These are phyloP conservation scores for Naja naja DNA, from an alignment of 2,113 vertebrate species.

Conservation along the genomic window DNA sequence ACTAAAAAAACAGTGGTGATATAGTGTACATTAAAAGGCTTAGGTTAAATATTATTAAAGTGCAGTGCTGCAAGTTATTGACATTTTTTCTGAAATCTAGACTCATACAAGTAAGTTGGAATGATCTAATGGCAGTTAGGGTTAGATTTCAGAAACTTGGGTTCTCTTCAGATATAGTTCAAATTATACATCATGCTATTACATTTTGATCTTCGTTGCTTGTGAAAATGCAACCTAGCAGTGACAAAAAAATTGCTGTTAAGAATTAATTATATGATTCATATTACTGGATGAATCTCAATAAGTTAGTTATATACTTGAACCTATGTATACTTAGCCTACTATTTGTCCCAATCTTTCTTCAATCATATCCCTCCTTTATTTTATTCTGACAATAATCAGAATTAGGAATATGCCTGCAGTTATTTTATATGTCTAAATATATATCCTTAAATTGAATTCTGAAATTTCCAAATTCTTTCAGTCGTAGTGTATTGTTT, in stretches of 20 bases:
- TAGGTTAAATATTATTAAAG: background rate
- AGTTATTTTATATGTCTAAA: background rate
- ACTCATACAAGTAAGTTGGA: background rate
- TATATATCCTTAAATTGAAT: background rate
- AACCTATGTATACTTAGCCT: background rate
- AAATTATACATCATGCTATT: background rate
- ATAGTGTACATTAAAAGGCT: background rate
- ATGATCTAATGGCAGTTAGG: background rate
- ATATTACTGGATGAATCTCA: background rate
- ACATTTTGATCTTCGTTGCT: background rate
- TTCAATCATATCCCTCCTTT: background rate
- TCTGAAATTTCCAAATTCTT: background rate
- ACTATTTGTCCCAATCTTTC: background rate
- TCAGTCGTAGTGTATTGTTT: background rate
- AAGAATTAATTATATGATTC: background rate
- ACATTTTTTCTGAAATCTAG: background rate
- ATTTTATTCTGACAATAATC: background rate
- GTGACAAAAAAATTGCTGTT: background rate
- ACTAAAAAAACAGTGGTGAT: background rate
- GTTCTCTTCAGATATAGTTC: background rate
- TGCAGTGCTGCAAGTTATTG: background rate
- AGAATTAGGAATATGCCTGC: background rate
- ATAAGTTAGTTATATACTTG: background rate
- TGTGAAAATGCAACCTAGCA: background rate
- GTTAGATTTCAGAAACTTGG: background rate